Evolutionary conservation across 2,113 vertebrate species (phyloP).

Genomic region (Parus major): DNA sequence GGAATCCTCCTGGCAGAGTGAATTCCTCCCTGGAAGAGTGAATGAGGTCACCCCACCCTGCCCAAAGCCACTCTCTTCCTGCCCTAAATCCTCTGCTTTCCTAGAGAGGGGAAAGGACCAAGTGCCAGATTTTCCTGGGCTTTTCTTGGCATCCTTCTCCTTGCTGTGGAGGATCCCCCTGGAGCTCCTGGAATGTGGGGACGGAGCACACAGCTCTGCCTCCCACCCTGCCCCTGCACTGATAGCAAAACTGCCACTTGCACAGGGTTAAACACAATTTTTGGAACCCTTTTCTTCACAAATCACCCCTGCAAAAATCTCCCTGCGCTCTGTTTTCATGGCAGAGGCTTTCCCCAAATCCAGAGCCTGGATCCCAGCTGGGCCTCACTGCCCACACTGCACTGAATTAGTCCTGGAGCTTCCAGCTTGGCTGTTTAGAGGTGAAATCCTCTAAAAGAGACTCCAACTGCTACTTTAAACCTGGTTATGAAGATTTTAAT

Average conservation of each 20-base stretch:
- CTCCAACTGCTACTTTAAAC: neutral
- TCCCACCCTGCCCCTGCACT: neutral
- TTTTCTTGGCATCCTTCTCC: neutral
- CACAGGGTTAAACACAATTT: neutral
- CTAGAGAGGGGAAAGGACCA: neutral
- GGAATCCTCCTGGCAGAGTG: neutral
- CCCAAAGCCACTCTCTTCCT: neutral
- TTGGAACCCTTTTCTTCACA: neutral
- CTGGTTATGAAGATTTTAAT: neutral
- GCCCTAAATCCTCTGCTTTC: neutral
- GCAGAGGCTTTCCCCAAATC: rapidly evolving
- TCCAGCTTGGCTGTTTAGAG: neutral
- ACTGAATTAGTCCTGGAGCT: neutral
- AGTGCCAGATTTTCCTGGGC: neutral
- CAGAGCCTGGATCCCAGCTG: neutral
- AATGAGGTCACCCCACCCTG: neutral
- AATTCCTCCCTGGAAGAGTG: neutral
- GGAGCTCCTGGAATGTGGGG: rapidly evolving
- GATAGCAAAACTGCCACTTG: neutral
- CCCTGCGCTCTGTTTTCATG: neutral
- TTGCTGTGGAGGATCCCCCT: neutral
- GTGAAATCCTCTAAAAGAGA: neutral
- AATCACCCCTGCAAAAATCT: neutral
- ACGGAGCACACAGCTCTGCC: neutral
- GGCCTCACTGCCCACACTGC: rapidly evolving